phyloP scores from a whole-genome alignment of 2,113 vertebrate species.

The Poeciliopsis occidentalis region DNA sequence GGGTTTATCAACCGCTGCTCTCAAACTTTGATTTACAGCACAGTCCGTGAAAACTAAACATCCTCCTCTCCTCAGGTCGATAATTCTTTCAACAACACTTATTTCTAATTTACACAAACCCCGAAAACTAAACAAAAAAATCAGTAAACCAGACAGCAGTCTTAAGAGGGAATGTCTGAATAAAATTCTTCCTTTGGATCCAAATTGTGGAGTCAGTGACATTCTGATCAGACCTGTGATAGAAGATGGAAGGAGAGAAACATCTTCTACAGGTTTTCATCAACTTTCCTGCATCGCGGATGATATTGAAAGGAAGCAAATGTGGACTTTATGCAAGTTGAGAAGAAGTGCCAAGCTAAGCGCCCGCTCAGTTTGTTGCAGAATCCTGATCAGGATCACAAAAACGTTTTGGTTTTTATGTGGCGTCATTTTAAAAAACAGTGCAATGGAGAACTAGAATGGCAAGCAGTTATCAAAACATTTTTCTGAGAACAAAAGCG shows the following conservation, averaged over 20 bases:
- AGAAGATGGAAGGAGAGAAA: background rate
- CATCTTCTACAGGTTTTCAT: too few species aligned
- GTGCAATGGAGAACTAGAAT: too few species aligned
- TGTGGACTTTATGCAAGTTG: background rate
- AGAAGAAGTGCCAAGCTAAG: background rate
- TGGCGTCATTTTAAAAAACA: too few species aligned
- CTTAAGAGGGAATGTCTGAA: background rate
- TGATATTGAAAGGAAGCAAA: background rate
- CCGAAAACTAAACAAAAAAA: background rate
- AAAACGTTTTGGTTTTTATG: background rate
- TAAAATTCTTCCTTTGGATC: background rate
- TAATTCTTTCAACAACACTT: background rate
- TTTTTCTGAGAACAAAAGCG: background rate
- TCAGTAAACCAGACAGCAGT: background rate
- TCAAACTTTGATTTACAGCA: background rate
- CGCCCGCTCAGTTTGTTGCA: background rate
- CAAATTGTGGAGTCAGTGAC: background rate
- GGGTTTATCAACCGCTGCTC: conserved; percentile 21
- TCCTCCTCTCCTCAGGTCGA: conserved; percentile 3
- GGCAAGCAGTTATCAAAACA: too few species aligned
- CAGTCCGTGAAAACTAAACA: conserved; percentile 5
- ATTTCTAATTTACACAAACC: background rate
- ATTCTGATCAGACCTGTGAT: background rate
- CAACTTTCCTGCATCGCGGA: background rate
- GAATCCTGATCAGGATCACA: background rate